Conservation (phyloP, 2,797 vertebrate genomes). For the Holocentrus rufus region DNA sequence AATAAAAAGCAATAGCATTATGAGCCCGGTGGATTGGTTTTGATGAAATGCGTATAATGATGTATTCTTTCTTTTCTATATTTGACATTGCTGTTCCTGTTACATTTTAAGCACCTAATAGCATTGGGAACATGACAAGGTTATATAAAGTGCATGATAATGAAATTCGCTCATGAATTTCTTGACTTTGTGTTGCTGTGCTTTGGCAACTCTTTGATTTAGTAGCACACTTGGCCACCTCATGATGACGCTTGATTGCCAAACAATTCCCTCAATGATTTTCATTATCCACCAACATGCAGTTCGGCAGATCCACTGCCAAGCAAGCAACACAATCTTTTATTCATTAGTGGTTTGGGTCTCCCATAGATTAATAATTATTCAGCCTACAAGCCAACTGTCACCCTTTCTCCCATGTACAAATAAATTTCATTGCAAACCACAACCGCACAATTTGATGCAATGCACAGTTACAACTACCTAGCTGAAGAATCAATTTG, state of each 20-base stretch:
- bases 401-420: slow-evolving; percentile 32
- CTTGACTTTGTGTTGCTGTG: slow-evolving; percentile 29
- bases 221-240: slow-evolving; percentile 32
- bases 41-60: background rate
- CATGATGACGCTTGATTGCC: slow-evolving; percentile 51
- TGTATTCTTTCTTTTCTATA: background rate
- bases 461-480: slow-evolving; percentile 1
- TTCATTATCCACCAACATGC: slow-evolving; percentile 26
- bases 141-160: slow-evolving; percentile 44
- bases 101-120: slow-evolving; percentile 1
- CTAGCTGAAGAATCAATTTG: slow-evolving; percentile 31
- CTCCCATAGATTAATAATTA: slow-evolving; percentile 58
- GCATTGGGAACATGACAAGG: slow-evolving; percentile 17
- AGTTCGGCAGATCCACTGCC: slow-evolving; percentile 47
- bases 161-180: slow-evolving; percentile 28
- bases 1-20: background rate
- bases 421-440: slow-evolving; percentile 44
- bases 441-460: slow-evolving; percentile 29
- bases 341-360: slow-evolving; percentile 58
- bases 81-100: background rate
- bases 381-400: slow-evolving; percentile 55
- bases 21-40: background rate
- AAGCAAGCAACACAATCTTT: slow-evolving; percentile 43
- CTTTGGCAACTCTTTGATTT: slow-evolving; percentile 34
- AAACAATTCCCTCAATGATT: slow-evolving; percentile 56